These are phyloP conservation scores for Bradypus variegatus DNA, from an alignment of 2,797 vertebrate species.

Conservation along the genomic window DNA sequence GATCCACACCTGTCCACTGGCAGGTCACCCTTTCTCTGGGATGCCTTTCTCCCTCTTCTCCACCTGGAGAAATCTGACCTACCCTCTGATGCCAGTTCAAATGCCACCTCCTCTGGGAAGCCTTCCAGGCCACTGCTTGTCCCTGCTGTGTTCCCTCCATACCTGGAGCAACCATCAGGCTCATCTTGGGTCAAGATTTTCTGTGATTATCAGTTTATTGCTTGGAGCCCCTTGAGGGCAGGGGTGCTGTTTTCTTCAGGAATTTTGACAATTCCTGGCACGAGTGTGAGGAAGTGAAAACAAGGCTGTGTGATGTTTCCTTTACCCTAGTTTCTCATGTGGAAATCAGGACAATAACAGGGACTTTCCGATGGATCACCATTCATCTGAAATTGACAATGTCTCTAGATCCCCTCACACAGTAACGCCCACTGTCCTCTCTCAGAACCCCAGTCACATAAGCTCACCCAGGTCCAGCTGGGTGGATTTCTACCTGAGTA, in stretches of 20 bases:
- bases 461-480: not conserved
- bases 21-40: not conserved
- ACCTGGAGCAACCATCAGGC: not conserved
- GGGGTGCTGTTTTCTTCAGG: not conserved
- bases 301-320: not conserved
- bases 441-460: not conserved
- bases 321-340: not conserved
- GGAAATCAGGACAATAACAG: not conserved
- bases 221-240: not conserved
- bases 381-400: not conserved
- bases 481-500: not conserved
- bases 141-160: fast-evolving
- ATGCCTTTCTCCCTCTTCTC: not conserved
- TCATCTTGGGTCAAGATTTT: not conserved
- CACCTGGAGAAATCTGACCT: not conserved
- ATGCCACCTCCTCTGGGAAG: fast-evolving
- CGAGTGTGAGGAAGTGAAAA: not conserved
- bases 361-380: not conserved
- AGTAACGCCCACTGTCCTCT: not conserved
- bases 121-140: not conserved
- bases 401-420: not conserved
- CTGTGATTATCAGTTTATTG: no score
- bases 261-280: not conserved
- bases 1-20: no score
- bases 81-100: not conserved